phyloP scores from a whole-genome alignment of 1,140 invertebrate genomes.

The Cyclina sinensis region DNA sequence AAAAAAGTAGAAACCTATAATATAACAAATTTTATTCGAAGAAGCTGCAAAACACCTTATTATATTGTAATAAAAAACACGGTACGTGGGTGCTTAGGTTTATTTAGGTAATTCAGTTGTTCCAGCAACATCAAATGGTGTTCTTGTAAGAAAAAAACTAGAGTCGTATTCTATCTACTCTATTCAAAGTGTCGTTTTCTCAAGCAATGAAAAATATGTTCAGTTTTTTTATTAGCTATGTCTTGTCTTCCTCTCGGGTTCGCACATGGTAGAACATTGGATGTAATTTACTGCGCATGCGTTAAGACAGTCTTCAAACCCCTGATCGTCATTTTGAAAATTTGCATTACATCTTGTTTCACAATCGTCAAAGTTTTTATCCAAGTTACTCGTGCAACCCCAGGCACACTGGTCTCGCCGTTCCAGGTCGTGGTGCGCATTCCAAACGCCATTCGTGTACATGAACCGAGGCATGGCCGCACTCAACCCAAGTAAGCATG shows the following conservation, averaged over 20 bases:
- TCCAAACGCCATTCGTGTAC: background rate
- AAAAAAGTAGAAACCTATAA: no score
- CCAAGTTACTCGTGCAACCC: background rate
- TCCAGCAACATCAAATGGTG: no score
- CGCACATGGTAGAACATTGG: background rate
- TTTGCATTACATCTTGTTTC: background rate
- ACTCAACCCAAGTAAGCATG: background rate
- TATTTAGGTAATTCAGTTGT: no score
- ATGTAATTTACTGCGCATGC: background rate
- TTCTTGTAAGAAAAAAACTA: no score
- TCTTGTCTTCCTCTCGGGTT: background rate
- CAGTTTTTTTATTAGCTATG: no score
- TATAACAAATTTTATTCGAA: no score
- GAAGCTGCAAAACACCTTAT: no score
- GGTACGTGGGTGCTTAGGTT: no score
- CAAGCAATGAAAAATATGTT: no score
- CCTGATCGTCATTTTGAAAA: background rate
- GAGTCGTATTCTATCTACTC: no score
- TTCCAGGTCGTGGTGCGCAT: background rate
- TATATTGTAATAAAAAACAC: no score
- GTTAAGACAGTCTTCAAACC: background rate
- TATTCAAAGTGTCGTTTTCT: no score
- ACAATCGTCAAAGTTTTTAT: background rate
- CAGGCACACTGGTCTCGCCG: background rate
- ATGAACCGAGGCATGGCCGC: background rate